Conservation (phyloP, 1,140 invertebrate genomes). For the Orchesella cincta region DNA sequence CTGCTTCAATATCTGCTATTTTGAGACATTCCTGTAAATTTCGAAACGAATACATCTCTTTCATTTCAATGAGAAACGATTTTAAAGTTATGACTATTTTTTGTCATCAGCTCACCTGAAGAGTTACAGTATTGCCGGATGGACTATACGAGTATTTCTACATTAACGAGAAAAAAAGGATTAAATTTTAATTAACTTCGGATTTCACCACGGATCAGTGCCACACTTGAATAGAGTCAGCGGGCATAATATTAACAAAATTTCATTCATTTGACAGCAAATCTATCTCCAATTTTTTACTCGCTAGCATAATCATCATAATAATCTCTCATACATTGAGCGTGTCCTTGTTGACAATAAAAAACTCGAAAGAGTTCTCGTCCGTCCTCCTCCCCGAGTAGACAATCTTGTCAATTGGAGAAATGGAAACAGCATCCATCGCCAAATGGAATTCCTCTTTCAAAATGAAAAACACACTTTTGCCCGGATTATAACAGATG, state of each 20-base stretch:
- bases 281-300: too few relatives aligned
- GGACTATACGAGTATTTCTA: slow-evolving; percentile 47
- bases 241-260: neutral
- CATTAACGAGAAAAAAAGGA: neutral
- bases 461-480: slow-evolving; percentile 38
- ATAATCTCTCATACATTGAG: slow-evolving; percentile 20
- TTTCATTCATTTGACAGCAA: neutral
- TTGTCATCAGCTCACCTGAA: slow-evolving; percentile 15
- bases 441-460: slow-evolving; percentile 45
- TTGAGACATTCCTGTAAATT: slow-evolving; percentile 44
- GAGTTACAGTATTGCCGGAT: slow-evolving; percentile 34
- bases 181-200: slow-evolving; percentile 29
- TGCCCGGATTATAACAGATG: slow-evolving; percentile 41
- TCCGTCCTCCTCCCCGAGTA: slow-evolving; percentile 40
- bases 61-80: neutral
- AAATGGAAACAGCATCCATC: slow-evolving; percentile 39
- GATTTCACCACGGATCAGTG: slow-evolving; percentile 1
- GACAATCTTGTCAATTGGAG: slow-evolving; percentile 44
- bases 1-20: slow-evolving; percentile 47
- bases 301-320: neutral
- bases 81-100: neutral
- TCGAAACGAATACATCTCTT: neutral
- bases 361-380: slow-evolving; percentile 44
- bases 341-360: slow-evolving; percentile 36
- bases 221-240: neutral